Base-by-base conservation (phyloP, 1,140 invertebrate species). In the Brachionus rotundiformis region DNA sequence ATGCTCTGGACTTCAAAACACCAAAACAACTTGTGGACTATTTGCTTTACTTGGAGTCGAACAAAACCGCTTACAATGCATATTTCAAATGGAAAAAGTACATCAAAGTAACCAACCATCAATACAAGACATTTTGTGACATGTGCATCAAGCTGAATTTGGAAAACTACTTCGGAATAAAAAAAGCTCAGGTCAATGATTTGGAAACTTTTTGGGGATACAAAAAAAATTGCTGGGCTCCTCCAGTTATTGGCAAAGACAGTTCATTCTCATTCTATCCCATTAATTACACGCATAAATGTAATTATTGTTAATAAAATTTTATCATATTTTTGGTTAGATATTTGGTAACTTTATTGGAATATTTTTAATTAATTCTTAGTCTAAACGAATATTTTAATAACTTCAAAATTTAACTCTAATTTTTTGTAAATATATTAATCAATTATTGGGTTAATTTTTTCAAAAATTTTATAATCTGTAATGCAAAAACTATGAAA, bases 81-180 rank as follows among this genome's bases (percentile, higher is more conserved):
- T 82, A 81, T 68, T 81, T 81, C 31, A 31, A 59, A 25, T 82
- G 82, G 82, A 82, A 82, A 49, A 33, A 41, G 10, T 63, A 79
- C 29, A 59, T 79, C 5, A 54, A 79, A 63, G 19, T 23, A 19
- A 59, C 47, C 2, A 27, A 54, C 19, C 11, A 79, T 63, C 31
- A 54, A 79, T 79, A 36, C 47, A 54, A 79, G 29, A 29, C 27
- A 77, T 77, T 79, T 41, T 79, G 76, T 63, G 44, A 79, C 16
- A 79, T 79, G 76, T 79, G 76, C 36, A 79, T 79, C 27, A 54
- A 63, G 54, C 29, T 79, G 1, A 36, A 79, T 59, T 41, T 79
- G 11, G 76, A 79, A 39, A 33, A 29, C 29, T 54, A 27, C 19
- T 54, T 27, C 27, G 76, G 76, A 27, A 79, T 79, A 44, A 2